A percentile compares a stretch with the other conserved stretches of the same genome.
phyloP scores from a whole-genome alignment of 1,140 invertebrate genomes.

The Drosophila dunni region DNA sequence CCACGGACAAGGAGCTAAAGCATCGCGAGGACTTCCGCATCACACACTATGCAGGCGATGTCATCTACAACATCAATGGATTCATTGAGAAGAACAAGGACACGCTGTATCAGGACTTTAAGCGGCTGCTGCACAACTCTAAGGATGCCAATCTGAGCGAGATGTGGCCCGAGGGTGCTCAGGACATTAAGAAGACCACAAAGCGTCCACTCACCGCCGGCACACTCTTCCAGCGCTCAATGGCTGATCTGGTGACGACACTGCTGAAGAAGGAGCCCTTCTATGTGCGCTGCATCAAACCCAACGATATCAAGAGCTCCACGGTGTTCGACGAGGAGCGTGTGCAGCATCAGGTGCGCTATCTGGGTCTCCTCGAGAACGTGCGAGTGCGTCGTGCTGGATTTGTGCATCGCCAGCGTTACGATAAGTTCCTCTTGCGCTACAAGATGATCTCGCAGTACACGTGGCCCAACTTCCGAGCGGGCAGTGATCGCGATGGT shows the following conservation, averaged over 20 bases:
- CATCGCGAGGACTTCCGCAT: slow-evolving; percentile 94
- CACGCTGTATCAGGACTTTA: slow-evolving; percentile 97
- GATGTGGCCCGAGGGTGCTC: slow-evolving; percentile 98
- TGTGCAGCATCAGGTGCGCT: slow-evolving; percentile 95
- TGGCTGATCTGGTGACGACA: slow-evolving; percentile 95
- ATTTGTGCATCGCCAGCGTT: slow-evolving; percentile 95
- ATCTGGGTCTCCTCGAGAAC: slow-evolving; percentile 96
- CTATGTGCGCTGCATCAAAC: slow-evolving; percentile 98
- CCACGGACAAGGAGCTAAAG: slow-evolving; percentile 91
- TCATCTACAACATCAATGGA: slow-evolving; percentile 94
- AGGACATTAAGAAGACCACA: slow-evolving; percentile 96
- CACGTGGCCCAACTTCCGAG: slow-evolving; percentile 97
- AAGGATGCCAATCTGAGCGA: slow-evolving; percentile 90
- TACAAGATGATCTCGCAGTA: slow-evolving; percentile 98
- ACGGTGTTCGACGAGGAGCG: slow-evolving; percentile 88
- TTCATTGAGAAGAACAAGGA: slow-evolving; percentile 99
- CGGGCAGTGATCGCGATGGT: slow-evolving; percentile 91
- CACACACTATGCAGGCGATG: slow-evolving; percentile 98
- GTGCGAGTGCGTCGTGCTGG: slow-evolving; percentile 96
- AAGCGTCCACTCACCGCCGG: slow-evolving; percentile 97
- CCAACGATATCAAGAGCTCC: slow-evolving; percentile 96
- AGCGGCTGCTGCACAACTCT: slow-evolving; percentile 94
- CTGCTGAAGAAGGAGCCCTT: slow-evolving; percentile 96
- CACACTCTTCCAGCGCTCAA: slow-evolving; percentile 97
- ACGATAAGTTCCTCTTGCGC: slow-evolving; percentile 92